phyloP scores from a whole-genome alignment of 2,797 vertebrate species.

The Rousettus madagascariensis region DNA sequence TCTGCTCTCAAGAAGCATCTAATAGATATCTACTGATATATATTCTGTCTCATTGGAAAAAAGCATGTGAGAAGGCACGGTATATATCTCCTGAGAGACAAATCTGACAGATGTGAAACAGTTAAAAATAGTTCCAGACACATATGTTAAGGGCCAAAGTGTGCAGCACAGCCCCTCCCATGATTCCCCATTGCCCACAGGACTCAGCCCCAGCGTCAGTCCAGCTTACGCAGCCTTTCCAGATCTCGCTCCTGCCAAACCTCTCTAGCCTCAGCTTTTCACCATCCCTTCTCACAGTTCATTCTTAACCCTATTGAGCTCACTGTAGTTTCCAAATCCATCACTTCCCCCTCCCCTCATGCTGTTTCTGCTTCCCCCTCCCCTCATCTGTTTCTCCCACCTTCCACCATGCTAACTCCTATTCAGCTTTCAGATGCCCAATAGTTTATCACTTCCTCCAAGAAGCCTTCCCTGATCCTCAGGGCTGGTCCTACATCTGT shows the following conservation, averaged over 20 bases:
- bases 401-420: neutral
- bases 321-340: neutral
- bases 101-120: neutral
- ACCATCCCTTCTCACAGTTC: neutral
- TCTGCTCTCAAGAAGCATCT: neutral
- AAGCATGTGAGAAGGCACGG: neutral
- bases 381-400: neutral
- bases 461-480: neutral
- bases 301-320: neutral
- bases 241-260: constrained; percentile 9
- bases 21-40: neutral
- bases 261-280: neutral
- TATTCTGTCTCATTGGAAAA: neutral
- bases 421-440: neutral
- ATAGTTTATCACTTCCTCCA: neutral
- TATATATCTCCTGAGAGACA: neutral
- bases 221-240: constrained; percentile 19
- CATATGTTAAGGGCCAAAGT: neutral
- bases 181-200: neutral
- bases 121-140: neutral
- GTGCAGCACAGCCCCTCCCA: constrained; percentile 23
- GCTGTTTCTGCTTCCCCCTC: neutral
- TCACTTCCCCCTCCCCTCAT: neutral
- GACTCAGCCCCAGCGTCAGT: neutral
- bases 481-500: neutral